Conservation (phyloP, 2,888 invertebrate genomes). For the Microctonus brassicae region DNA sequence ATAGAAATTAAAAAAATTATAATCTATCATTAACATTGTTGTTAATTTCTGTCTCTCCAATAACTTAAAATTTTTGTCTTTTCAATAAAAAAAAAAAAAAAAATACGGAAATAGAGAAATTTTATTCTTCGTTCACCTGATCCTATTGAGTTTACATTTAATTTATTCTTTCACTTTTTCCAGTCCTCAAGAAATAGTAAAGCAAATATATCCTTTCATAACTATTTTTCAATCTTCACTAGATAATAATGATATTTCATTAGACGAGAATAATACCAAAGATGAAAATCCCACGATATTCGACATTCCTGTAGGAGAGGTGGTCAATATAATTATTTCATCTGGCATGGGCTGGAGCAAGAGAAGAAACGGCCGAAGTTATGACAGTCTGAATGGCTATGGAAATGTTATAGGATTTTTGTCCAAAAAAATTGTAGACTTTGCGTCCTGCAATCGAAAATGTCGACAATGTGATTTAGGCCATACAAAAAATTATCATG, state of each 20-base stretch:
- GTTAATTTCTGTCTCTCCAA: too few species aligned
- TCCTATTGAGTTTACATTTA: too few species aligned
- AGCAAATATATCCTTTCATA: not conserved
- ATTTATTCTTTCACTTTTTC: not conserved
- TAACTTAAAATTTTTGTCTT: too few species aligned
- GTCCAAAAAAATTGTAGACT: constrained; percentile 33
- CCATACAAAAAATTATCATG: constrained; percentile 30
- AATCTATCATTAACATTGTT: too few species aligned
- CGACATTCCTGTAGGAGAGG: too few species aligned
- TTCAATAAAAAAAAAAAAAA: too few species aligned
- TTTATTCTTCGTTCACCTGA: too few species aligned
- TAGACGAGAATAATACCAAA: too few species aligned
- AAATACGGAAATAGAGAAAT: too few species aligned
- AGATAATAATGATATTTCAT: constrained; percentile 1
- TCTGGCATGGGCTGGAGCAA: constrained; percentile 40
- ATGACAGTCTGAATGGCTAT: constrained; percentile 41
- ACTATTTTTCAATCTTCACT: not conserved
- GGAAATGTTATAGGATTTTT: constrained; percentile 29
- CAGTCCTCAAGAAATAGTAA: not conserved
- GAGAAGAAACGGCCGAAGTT: constrained; percentile 31
- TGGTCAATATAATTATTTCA: constrained; percentile 17
- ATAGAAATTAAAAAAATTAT: too few species aligned
- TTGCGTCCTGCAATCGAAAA: constrained; percentile 30
- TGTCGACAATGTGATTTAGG: constrained; percentile 35
- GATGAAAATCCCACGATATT: too few species aligned